phyloP scores from a whole-genome alignment of 1,140 invertebrate species.

The Panagrolaimus sp. region DNA sequence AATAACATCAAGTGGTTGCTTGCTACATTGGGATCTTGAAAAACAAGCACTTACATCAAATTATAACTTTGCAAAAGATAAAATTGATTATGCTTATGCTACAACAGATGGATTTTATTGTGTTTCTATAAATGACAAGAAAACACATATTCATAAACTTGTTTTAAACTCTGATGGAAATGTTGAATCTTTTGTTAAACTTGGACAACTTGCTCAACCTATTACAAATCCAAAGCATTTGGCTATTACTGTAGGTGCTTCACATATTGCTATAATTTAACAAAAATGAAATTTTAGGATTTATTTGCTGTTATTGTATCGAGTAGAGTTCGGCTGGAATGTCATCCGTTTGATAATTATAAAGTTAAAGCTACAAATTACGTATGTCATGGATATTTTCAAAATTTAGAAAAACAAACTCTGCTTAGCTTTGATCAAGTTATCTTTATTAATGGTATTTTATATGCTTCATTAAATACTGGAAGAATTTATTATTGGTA shows the following conservation, averaged over 20 bases:
- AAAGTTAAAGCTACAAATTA: not conserved
- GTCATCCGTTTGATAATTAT: not conserved
- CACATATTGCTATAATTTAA: no score
- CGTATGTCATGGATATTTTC: not conserved
- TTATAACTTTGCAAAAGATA: not conserved
- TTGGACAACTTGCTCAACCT: not conserved
- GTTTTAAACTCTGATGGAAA: not conserved
- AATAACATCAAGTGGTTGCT: not conserved
- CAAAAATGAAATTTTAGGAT: not conserved
- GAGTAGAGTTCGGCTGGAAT: not conserved
- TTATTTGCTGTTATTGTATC: not conserved
- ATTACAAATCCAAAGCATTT: not conserved
- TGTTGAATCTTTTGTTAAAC: not conserved
- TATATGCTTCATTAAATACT: constrained; percentile 34
- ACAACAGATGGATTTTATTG: not conserved
- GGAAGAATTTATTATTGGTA: constrained; percentile 43
- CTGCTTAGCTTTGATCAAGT: constrained; percentile 25
- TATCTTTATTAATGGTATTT: constrained; percentile 24
- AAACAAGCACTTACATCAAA: not conserved
- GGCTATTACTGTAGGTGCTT: not conserved
- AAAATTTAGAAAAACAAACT: constrained; percentile 18
- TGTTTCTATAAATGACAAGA: not conserved
- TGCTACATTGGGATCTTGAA: not conserved
- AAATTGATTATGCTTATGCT: not conserved
- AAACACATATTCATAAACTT: not conserved